Conservation (phyloP, 2,888 invertebrate genomes). For the Leucoptera coffeella region DNA sequence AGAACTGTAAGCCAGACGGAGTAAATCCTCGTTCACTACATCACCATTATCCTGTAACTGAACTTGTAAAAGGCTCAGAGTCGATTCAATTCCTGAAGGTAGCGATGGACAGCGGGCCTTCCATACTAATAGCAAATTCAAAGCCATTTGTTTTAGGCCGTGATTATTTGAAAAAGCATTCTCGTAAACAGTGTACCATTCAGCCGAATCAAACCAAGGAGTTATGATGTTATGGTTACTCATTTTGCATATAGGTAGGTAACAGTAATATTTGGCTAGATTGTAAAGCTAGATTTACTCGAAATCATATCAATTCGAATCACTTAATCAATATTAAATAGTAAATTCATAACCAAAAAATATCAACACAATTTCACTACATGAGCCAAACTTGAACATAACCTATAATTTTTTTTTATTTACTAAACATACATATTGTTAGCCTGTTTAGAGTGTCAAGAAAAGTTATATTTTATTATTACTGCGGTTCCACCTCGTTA, state of each 20-base stretch:
- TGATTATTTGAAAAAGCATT: conserved; percentile 26
- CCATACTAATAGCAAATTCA: conserved; percentile 48
- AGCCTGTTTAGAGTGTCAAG: too few species aligned
- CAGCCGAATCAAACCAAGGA: conserved; percentile 36
- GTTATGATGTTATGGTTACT: conserved; percentile 22
- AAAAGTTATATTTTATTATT: too few species aligned
- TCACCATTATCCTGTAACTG: conserved; percentile 25
- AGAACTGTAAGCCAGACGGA: conserved; percentile 55
- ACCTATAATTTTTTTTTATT: too few species aligned
- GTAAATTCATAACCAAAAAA: too few species aligned
- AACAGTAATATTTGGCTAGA: background rate
- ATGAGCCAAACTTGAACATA: too few species aligned
- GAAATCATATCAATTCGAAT: too few species aligned
- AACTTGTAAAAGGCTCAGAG: conserved; percentile 50
- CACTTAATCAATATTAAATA: too few species aligned
- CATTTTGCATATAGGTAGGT: conserved; percentile 12
- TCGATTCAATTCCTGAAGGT: conserved; percentile 57
- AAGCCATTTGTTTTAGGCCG: conserved; percentile 23
- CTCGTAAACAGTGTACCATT: conserved; percentile 47
- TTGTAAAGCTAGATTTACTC: too few species aligned
- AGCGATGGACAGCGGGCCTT: conserved; percentile 49
- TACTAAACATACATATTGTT: too few species aligned
- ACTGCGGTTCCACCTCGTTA: too few species aligned
- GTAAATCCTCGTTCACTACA: conserved; percentile 26
- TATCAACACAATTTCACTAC: too few species aligned